phyloP scores from a whole-genome alignment of 2,888 invertebrate species.

The Hymenopus coronatus region DNA sequence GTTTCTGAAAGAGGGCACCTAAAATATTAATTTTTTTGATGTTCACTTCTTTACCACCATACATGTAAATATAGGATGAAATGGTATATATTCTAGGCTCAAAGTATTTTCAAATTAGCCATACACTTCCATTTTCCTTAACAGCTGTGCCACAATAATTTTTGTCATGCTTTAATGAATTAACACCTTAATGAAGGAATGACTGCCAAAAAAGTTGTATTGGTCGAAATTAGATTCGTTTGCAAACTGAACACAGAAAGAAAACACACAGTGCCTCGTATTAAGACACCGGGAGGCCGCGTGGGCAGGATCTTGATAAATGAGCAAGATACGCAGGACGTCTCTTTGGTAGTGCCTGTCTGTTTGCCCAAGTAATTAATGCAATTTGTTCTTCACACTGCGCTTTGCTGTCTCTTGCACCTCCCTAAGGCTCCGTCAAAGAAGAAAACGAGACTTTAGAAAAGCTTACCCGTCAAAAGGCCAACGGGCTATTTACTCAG shows the following conservation, averaged over 20 bases:
- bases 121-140: no score
- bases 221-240: background rate
- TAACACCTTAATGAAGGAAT: no score
- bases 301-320: background rate
- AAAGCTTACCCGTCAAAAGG: background rate
- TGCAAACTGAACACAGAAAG: background rate
- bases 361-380: background rate
- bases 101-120: no score
- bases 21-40: no score
- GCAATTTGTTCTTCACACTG: background rate
- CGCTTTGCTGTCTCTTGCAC: background rate
- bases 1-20: no score
- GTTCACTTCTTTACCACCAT: no score
- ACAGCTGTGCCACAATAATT: no score
- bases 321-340: background rate
- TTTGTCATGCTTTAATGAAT: no score
- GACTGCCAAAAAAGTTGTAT: background rate
- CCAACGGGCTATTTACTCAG: background rate
- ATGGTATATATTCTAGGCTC: no score
- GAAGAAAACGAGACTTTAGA: background rate
- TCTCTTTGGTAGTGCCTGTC: background rate
- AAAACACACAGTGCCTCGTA: background rate
- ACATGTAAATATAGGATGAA: no score
- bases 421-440: background rate
- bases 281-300: background rate